phyloP scores from a whole-genome alignment of 2,888 invertebrate genomes.

The Lithophane ornitopus region DNA sequence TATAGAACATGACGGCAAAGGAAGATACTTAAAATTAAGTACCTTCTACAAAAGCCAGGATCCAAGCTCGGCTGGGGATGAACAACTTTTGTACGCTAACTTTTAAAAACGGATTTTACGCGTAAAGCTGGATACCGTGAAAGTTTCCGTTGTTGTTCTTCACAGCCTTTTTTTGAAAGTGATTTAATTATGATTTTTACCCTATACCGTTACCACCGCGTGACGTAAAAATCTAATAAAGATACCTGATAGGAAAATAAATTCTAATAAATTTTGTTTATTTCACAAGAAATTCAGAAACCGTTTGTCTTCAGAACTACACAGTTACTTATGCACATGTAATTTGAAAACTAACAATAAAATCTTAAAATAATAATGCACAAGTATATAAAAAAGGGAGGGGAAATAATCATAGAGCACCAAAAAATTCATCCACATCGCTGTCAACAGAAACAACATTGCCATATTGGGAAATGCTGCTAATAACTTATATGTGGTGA shows the following conservation, averaged over 20 bases:
- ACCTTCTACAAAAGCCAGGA: constrained; percentile 26
- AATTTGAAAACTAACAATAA: too few species aligned
- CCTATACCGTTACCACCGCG: too few species aligned
- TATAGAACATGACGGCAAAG: constrained; percentile 7
- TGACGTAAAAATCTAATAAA: too few species aligned
- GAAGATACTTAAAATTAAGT: constrained; percentile 26
- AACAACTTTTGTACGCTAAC: constrained; percentile 42
- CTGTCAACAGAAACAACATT: too few species aligned
- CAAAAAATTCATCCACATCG: too few species aligned
- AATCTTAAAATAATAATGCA: too few species aligned
- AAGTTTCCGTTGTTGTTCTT: constrained; percentile 12
- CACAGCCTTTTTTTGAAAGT: constrained; percentile 17
- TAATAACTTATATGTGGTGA: background rate
- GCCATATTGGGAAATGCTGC: too few species aligned
- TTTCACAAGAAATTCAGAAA: too few species aligned
- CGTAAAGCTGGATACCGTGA: constrained; percentile 32
- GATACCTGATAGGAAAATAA: background rate
- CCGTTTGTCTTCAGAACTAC: too few species aligned
- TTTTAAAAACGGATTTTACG: constrained; percentile 46
- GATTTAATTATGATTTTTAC: background rate
- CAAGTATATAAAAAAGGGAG: too few species aligned
- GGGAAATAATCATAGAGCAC: too few species aligned
- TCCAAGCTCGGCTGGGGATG: constrained; percentile 14
- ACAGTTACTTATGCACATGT: too few species aligned
- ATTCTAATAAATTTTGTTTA: background rate